phyloP scores from a whole-genome alignment of 1,140 invertebrate species.

The Saccostrea echinata region DNA sequence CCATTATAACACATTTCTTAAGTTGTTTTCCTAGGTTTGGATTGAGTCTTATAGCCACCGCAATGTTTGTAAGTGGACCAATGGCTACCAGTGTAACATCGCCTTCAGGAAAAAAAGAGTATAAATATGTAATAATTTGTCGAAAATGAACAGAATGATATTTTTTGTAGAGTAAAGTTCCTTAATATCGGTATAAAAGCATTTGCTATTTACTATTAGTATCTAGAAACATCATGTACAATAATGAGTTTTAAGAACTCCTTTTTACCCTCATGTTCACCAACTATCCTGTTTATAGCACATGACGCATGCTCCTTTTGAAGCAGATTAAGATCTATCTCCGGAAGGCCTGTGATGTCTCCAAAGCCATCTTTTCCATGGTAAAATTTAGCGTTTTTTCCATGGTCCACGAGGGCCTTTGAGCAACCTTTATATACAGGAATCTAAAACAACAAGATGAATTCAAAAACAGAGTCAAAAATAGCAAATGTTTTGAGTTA shows the following conservation, averaged over 20 bases:
- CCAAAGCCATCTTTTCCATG: constrained; percentile 86
- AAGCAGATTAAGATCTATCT: constrained; percentile 59
- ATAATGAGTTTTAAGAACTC: too few species aligned
- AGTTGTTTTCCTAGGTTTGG: constrained; percentile 84
- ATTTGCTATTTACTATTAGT: too few species aligned
- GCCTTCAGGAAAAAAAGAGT: constrained; percentile 62
- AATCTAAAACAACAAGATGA: constrained; percentile 29
- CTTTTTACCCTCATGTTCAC: constrained; percentile 66
- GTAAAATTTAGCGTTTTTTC: constrained; percentile 56
- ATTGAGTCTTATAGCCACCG: constrained; percentile 86
- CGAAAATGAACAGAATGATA: too few species aligned
- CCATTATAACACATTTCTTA: constrained; percentile 87
- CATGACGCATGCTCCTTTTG: constrained; percentile 67
- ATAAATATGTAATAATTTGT: too few species aligned
- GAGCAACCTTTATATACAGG: constrained; percentile 50
- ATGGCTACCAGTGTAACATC: constrained; percentile 83
- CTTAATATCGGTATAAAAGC: too few species aligned
- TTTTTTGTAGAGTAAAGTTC: too few species aligned
- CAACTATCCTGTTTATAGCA: constrained; percentile 65
- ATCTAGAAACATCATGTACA: too few species aligned
- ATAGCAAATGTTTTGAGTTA: too few species aligned
- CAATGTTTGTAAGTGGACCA: constrained; percentile 89
- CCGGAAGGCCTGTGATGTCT: constrained; percentile 76
- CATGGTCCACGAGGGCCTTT: constrained; percentile 35
- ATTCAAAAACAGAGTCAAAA: neutral